These are phyloP conservation scores for Ictidomys tridecemlineatus DNA, from an alignment of 2,113 vertebrate species.

Conservation along the genomic window DNA sequence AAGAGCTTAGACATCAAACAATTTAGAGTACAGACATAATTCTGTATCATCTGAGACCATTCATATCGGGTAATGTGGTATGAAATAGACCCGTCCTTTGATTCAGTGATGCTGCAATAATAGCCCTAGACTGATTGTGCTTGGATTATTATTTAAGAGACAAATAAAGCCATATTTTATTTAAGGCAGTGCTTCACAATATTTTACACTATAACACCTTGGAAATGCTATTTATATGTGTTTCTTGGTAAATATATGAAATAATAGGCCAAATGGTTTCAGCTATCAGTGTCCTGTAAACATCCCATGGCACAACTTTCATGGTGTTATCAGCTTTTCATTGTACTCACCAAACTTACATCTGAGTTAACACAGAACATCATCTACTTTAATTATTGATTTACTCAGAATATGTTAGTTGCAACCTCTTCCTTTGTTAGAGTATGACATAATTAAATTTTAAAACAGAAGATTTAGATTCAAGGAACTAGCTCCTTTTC, in stretches of 20 bases:
- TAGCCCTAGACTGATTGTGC: background rate
- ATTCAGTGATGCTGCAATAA: background rate
- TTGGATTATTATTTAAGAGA: background rate
- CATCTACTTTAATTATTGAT: background rate
- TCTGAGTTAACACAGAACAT: background rate
- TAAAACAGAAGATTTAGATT: background rate
- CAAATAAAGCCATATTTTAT: background rate
- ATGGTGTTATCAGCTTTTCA: background rate
- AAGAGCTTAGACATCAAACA: background rate
- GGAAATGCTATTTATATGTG: background rate
- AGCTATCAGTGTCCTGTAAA: too few relatives aligned
- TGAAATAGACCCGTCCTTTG: background rate
- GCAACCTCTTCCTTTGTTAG: background rate
- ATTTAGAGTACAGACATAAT: background rate
- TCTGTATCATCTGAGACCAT: background rate
- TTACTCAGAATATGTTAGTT: background rate
- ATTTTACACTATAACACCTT: background rate
- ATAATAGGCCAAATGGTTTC: background rate
- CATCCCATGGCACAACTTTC: background rate
- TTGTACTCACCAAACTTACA: background rate
- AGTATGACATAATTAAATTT: background rate
- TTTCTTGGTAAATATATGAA: background rate
- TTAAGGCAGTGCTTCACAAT: background rate
- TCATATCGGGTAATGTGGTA: background rate
- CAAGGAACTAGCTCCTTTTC: background rate